phyloP scores from a whole-genome alignment of 2,888 invertebrate species.

The Entomobrya multifasciata region DNA sequence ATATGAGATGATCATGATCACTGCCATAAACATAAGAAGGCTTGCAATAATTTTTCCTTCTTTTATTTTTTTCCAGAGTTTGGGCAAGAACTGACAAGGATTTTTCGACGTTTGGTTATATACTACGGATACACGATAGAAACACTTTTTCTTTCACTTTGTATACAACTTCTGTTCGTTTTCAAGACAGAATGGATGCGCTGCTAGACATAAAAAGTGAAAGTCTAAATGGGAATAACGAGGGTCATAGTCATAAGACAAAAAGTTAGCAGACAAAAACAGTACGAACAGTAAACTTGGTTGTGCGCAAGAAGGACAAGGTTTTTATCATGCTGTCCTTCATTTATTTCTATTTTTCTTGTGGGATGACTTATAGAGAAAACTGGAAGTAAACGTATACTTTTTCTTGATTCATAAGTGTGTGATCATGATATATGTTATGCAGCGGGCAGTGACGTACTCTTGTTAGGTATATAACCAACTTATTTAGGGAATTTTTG shows the following conservation, averaged over 20 bases:
- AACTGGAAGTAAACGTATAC: too few species aligned
- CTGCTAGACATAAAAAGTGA: too few species aligned
- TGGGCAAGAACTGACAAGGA: slow-evolving; percentile 54
- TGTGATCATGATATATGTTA: too few species aligned
- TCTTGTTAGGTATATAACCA: too few species aligned
- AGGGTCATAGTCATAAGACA: slow-evolving; percentile 58
- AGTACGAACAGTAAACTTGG: background rate
- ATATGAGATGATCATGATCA: background rate
- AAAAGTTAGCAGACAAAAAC: slow-evolving; percentile 37
- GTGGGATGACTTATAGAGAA: too few species aligned
- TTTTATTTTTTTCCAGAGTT: slow-evolving; percentile 13
- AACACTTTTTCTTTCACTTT: background rate
- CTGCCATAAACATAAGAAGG: background rate
- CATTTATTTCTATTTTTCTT: slow-evolving; percentile 49
- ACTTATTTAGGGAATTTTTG: too few species aligned
- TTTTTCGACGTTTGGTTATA: slow-evolving; percentile 48
- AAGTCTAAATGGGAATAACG: background rate
- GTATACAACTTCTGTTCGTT: too few species aligned
- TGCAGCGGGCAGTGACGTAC: too few species aligned
- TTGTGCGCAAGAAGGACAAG: background rate
- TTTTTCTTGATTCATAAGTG: too few species aligned
- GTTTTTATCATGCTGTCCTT: slow-evolving; percentile 53
- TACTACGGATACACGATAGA: background rate
- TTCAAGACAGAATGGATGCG: too few species aligned
- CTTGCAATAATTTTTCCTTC: slow-evolving; percentile 1